phyloP scores from a whole-genome alignment of 2,888 invertebrate genomes.

The Caenorhabditis uteleia region DNA sequence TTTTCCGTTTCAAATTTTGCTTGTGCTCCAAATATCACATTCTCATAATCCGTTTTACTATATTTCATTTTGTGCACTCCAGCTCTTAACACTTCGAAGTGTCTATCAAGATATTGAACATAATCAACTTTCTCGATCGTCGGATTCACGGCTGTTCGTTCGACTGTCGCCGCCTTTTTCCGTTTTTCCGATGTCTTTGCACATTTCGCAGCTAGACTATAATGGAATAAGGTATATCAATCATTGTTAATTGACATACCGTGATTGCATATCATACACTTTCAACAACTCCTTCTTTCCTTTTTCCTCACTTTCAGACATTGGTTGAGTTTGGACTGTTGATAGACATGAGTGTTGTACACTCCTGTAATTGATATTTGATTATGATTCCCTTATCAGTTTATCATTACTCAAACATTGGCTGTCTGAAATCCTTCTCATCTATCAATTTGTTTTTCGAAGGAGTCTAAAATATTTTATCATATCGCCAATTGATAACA shows the following conservation, averaged over 20 bases:
- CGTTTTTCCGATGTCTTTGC: not conserved
- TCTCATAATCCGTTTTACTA: conserved; percentile 38
- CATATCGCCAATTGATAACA: no score
- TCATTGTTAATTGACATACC: no score
- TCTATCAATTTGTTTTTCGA: no score
- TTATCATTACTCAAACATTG: no score
- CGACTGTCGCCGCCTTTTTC: conserved; percentile 3
- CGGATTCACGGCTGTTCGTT: conserved; percentile 17
- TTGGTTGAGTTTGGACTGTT: not conserved
- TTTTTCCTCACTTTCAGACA: not conserved
- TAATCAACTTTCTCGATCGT: conserved; percentile 17
- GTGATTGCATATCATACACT: no score
- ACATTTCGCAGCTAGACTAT: no score
- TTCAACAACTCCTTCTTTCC: no score
- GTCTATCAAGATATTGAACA: conserved; percentile 37
- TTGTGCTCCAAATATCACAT: conserved; percentile 36
- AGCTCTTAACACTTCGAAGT: conserved; percentile 17
- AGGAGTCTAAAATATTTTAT: no score
- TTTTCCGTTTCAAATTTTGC: conserved; percentile 38
- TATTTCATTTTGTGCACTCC: conserved; percentile 47
- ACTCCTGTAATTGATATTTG: not conserved
- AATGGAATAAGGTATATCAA: no score
- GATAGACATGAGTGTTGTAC: no score
- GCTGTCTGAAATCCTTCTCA: no score
- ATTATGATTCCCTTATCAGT: no score